phyloP scores from a whole-genome alignment of 2,888 invertebrate species.

The Scaptomyza polygonia region DNA sequence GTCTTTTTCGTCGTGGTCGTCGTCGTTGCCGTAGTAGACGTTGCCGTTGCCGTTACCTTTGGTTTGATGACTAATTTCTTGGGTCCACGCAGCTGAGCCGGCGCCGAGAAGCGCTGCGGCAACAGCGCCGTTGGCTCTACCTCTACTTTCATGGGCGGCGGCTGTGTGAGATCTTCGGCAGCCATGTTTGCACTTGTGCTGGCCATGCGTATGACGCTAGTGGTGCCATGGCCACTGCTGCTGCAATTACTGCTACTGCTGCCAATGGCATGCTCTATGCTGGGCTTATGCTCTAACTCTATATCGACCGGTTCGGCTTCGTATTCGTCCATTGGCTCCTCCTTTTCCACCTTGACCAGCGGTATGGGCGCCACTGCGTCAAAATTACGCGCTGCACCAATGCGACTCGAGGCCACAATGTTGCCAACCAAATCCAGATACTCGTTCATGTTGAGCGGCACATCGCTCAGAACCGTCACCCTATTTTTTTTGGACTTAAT shows the following conservation, averaged over 20 bases:
- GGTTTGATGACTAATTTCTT: constrained; percentile 84
- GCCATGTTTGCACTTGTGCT: constrained; percentile 56
- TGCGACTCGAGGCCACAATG: constrained; percentile 83
- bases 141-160: constrained; percentile 67
- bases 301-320: constrained; percentile 37
- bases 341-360: constrained; percentile 82
- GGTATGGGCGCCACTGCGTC: constrained; percentile 74
- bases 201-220: constrained; percentile 84
- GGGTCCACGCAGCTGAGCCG: constrained; percentile 72
- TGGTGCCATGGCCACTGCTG: constrained; percentile 76
- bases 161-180: constrained; percentile 74
- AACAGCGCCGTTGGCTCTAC: constrained; percentile 57
- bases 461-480: constrained; percentile 84
- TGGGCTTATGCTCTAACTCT: constrained; percentile 50
- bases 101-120: constrained; percentile 67
- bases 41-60: constrained; percentile 66
- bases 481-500: constrained; percentile 77
- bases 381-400: constrained; percentile 72
- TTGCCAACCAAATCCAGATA: constrained; percentile 83
- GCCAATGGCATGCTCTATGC: constrained; percentile 41
- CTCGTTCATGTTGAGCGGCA: constrained; percentile 84
- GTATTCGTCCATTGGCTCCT: constrained; percentile 81
- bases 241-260: constrained; percentile 39
- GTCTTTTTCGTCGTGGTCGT: constrained; percentile 63
- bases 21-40: constrained; percentile 21